Evolutionary conservation across 2,797 vertebrate genomes (phyloP).

Genomic region (Notamacropus eugenii): DNA sequence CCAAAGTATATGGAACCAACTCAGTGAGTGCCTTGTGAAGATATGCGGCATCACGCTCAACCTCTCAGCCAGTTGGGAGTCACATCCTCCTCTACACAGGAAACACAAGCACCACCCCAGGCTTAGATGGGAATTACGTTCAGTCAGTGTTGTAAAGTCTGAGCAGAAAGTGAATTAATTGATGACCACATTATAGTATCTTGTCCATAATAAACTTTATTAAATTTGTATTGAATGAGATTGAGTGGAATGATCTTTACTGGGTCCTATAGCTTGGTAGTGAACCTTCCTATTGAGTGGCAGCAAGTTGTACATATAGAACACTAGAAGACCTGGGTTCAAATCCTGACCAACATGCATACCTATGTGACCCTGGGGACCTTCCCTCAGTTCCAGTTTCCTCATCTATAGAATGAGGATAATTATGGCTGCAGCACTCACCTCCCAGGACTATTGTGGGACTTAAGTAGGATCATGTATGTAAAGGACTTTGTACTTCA

Average conservation of each 20-base stretch:
- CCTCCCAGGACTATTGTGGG: background rate
- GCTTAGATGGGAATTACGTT: background rate
- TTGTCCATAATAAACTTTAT: background rate
- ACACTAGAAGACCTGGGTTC: background rate
- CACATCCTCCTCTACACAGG: background rate
- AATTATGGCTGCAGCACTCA: background rate
- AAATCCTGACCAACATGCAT: background rate
- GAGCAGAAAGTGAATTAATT: background rate
- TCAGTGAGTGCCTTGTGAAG: background rate
- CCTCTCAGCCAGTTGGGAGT: background rate
- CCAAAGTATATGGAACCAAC: background rate
- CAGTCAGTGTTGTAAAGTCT: background rate
- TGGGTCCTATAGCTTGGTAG: background rate
- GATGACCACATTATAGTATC: background rate
- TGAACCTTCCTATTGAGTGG: background rate
- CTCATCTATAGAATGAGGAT: background rate
- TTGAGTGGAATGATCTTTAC: background rate
- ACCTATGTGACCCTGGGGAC: background rate
- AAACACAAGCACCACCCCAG: background rate
- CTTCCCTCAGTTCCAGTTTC: background rate
- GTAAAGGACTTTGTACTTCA: background rate
- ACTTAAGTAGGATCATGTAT: background rate
- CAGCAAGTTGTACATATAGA: background rate
- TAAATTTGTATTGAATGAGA: background rate
- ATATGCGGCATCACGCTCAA: background rate